These are phyloP conservation scores for Lampris incognitus DNA, from an alignment of 2,113 vertebrate species.

Conservation along the genomic window DNA sequence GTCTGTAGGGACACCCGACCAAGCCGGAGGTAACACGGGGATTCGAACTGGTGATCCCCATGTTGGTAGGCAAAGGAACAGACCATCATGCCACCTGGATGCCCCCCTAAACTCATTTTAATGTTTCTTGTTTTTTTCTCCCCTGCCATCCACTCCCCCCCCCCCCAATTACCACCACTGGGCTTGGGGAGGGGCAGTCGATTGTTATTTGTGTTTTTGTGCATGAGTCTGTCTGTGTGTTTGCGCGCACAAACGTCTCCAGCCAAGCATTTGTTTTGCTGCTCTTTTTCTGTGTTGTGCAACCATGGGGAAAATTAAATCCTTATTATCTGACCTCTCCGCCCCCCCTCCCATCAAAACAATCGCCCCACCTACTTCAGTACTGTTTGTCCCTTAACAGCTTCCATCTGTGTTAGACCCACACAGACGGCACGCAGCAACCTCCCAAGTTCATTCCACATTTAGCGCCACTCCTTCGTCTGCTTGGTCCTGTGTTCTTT, in stretches of 20 bases:
- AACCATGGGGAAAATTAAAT: constrained; percentile 70
- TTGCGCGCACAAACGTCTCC: background rate
- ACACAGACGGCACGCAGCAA: constrained; percentile 6
- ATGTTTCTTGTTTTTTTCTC: too few species aligned
- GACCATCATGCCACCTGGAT: too few species aligned
- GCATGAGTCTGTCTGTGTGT: constrained; percentile 4
- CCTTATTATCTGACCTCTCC: constrained; percentile 37
- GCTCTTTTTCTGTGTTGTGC: constrained; percentile 40
- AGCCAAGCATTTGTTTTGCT: constrained; percentile 18
- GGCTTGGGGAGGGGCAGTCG: constrained; percentile 13
- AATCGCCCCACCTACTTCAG: constrained; percentile 14
- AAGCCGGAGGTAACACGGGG: too few species aligned
- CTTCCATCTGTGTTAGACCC: background rate
- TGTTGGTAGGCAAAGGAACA: too few species aligned
- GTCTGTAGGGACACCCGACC: too few species aligned
- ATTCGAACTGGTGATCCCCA: too few species aligned
- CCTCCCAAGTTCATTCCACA: constrained; percentile 3
- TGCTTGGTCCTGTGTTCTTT: constrained; percentile 1
- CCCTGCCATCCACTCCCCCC: constrained; percentile 6
- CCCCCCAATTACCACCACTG: constrained; percentile 22
- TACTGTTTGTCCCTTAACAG: constrained; percentile 9
- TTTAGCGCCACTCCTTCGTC: background rate
- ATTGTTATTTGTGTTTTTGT: constrained; percentile 23
- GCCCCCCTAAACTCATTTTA: too few species aligned
- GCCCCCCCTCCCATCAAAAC: constrained; percentile 14